Evolutionary conservation across 2,888 invertebrate species (phyloP), one percentile per base, ranked within the genome.

Genomic region (Cryptus viduatorius): DNA sequence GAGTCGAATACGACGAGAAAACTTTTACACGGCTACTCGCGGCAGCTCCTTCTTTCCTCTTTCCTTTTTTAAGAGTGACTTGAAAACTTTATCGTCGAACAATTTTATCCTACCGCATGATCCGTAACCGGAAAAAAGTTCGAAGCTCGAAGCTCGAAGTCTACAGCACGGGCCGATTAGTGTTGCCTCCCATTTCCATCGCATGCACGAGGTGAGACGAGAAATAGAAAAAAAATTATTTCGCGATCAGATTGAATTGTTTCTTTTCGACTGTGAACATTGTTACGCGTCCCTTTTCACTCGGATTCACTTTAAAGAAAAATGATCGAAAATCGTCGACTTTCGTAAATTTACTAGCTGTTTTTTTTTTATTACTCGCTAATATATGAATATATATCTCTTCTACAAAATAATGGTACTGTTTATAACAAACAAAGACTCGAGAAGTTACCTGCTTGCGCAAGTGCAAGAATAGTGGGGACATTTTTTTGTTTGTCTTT

Each of bases 21-120:
- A 73, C 73, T 73, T 73, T 73, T n/a, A 61, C 61, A 16, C 73
- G 42, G 61, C 61, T n/a, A 73, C 31, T 73, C 73, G 59, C 46
- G 59, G 59, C 59, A 8, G 7, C 8, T 37, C 37, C 37, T 4
- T 37, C 37, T 37, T 37, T 8, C 5, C 1, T 37, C 7, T 4
- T 37, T 7, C 37, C 1, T 37, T 37, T 37, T 37, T 48, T 59
- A 14, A 29, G 59, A 61, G 31, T 31, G 44, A 31, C 64, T 48
- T 29, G 46, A 14, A 46, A 73, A 73, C 29, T 59, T 48, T 61
- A 61, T 24, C 59, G 29, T 24, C 61, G 48, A 48, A 48, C 73
- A 61, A 75, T 64, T 61, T 75, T 64, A n/a, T 19, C 16, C 48
- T 31, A 46, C 61, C 61, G 53, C 61, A 31, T 31, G 19, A 61